Evolutionary conservation across 1,140 invertebrate species (phyloP), one percentile per base, ranked within the genome.

Genomic region (Lordiphosa collinella): DNA sequence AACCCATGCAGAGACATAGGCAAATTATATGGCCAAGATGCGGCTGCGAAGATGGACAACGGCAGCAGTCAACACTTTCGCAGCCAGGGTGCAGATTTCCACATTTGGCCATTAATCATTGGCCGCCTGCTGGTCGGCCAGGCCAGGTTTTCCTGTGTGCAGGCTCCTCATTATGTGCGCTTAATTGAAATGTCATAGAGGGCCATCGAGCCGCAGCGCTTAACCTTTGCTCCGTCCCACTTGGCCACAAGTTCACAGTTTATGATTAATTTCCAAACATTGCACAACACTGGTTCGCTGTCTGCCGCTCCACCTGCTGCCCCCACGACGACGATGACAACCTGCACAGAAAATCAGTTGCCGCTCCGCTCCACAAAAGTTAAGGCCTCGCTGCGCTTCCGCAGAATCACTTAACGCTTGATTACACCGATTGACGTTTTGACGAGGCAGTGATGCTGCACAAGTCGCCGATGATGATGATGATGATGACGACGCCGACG

Each of bases 381-480:
- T 57, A 38, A 66, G 66, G 63, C 53, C 63, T 67, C 63, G 63
- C 62, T 67, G 69, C 73, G 80, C 79, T 85, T 85, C 79, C 79
- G 79, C 80, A 85, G 79, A 85, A 85, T 85, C 79, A 85, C 79
- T 85, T 85, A 86, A 85, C 79, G 79, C 79, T 85, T 85, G 79
- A 85, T 85, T 85, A 85, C 79, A 85, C 79, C 79, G 79, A 85
- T 85, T 79, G 79, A 85, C 79, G 79, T 79, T 85, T 85, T 85
- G 79, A 85, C 80, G 79, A 85, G 80, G 80, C 78, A 85, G 60
- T 86, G 79, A 85, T 79, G 79, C 74, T 85, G 78, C 78, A 82
- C 78, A 82, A 82, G 72, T 78, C 68, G 58, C 61, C 68, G 71
- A 67, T 25, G 71, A 71, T 40, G 75, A 75, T 14, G 66, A 49